Conservation (phyloP, 2,888 invertebrate species). For the Scrobipalpa atriplicella region DNA sequence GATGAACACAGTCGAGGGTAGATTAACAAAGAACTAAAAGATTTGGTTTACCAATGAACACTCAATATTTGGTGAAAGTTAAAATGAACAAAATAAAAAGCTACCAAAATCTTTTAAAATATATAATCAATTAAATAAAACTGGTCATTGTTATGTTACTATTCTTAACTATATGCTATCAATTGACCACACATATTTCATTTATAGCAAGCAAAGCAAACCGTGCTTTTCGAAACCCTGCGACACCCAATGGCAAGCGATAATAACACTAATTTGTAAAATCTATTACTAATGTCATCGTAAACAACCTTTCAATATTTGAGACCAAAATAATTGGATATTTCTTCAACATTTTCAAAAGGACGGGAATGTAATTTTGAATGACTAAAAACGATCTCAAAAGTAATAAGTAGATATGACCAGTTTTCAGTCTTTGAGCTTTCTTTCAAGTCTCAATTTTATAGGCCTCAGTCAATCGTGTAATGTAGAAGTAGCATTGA, state of each 20-base stretch:
- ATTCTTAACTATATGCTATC: background rate
- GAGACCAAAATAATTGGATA: slow-evolving; percentile 57
- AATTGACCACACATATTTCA: background rate
- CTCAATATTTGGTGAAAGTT: slow-evolving; percentile 55
- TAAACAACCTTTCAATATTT: slow-evolving; percentile 40
- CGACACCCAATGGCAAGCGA: background rate
- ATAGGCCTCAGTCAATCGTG: background rate
- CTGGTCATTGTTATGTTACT: background rate
- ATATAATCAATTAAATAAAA: background rate
- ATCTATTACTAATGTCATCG: background rate
- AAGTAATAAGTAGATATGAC: slow-evolving; percentile 45
- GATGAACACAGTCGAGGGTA: slow-evolving; percentile 22
- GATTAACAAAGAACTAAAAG: slow-evolving; percentile 38
- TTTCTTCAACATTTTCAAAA: slow-evolving; percentile 46
- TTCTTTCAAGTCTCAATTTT: slow-evolving; percentile 56
- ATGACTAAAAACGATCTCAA: slow-evolving; percentile 49
- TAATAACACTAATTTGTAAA: background rate
- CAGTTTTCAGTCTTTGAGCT: slow-evolving; percentile 65
- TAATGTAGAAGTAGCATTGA: background rate
- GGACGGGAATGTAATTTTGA: slow-evolving; percentile 68
- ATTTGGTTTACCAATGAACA: slow-evolving; percentile 54
- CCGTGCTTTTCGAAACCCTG: background rate
- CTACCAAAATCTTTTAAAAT: background rate
- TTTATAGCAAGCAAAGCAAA: background rate
- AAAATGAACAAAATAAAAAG: background rate